A percentile compares a stretch with the other conserved stretches of the same genome.
These are phyloP conservation scores for Scylla paramamosain DNA, from an alignment of 1,140 invertebrate species.

Conservation along the genomic window DNA sequence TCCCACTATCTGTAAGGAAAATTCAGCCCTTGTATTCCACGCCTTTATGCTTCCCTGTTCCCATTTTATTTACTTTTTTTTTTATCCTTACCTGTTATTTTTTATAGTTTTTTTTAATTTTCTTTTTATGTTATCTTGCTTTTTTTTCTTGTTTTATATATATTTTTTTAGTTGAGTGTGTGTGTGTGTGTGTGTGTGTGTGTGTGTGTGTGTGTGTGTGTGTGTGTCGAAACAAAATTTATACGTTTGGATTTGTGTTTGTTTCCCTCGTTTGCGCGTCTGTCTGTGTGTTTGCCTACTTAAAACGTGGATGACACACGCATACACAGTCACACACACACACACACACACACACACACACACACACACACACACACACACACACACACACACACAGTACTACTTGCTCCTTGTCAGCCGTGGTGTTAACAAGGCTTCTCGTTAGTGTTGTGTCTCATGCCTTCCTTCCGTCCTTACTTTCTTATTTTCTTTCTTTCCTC, in stretches of 20 bases:
- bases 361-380: conserved; percentile 4
- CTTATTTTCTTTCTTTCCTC: neutral
- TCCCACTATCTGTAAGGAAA: conserved; percentile 48
- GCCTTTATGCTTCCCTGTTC: neutral
- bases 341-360: neutral
- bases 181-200: neutral
- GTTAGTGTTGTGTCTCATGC: neutral
- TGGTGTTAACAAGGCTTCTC: neutral
- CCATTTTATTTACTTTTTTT: too few species aligned
- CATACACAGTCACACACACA: neutral
- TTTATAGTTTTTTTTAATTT: neutral
- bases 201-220: neutral
- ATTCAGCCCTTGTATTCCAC: neutral
- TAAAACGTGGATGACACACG: neutral
- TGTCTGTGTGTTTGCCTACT: neutral
- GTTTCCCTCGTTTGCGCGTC: neutral
- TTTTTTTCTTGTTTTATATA: neutral
- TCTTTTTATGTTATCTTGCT: neutral
- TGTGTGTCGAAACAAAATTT: too few species aligned
- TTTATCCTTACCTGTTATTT: neutral
- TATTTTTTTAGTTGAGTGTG: neutral
- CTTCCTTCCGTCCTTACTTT: neutral
- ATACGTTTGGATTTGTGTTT: neutral
- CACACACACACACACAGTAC: conserved; percentile 32
- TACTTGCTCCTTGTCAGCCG: neutral